Conservation (phyloP, 2,113 vertebrate species). For the Pipa parva region DNA sequence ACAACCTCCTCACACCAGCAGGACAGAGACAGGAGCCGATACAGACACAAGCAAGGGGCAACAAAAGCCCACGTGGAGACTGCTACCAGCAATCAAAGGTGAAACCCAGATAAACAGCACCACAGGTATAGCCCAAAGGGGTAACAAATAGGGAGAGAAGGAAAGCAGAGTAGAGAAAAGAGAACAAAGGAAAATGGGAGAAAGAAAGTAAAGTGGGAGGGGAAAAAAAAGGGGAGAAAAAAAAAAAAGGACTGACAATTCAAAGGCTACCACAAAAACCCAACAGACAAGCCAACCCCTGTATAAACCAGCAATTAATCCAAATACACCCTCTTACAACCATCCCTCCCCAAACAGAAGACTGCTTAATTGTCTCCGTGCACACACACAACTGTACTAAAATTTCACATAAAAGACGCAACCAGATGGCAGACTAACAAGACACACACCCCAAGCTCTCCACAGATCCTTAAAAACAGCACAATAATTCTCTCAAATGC, state of each 20-base stretch:
- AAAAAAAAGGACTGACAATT: neutral
- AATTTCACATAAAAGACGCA: slow-evolving; percentile 18
- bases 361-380: neutral
- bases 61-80: no score
- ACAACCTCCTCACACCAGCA: no score
- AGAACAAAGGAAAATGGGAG: neutral
- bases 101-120: no score
- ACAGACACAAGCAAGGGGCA: no score
- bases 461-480: slow-evolving; percentile 14
- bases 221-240: neutral
- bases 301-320: neutral
- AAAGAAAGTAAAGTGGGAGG: neutral
- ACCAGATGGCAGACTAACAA: neutral
- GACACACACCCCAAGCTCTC: slow-evolving; percentile 14
- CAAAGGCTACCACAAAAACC: neutral
- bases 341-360: neutral
- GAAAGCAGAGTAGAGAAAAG: no score
- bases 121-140: no score
- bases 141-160: no score
- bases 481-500: no score
- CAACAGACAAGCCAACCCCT: neutral
- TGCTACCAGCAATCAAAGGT: no score
- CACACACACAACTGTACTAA: slow-evolving; percentile 29
- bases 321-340: no score
- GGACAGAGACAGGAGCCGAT: no score